phyloP scores from a whole-genome alignment of 2,113 vertebrate genomes.

The Himantopus leucocephalus region DNA sequence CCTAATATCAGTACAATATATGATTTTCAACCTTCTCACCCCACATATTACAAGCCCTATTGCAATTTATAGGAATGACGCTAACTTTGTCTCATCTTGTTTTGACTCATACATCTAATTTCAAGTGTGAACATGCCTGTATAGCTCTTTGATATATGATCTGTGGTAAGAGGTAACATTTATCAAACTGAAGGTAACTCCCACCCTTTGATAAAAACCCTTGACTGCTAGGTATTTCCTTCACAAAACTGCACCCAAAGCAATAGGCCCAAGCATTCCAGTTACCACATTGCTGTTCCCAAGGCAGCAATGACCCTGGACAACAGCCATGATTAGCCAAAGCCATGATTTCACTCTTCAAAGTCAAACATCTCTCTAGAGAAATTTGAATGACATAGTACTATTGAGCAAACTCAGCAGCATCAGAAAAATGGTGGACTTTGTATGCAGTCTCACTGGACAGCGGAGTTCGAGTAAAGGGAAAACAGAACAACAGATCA shows the following conservation, averaged over 20 bases:
- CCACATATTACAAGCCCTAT: neutral
- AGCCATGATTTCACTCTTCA: conserved; percentile 37
- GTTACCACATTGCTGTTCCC: neutral
- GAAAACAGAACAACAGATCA: neutral
- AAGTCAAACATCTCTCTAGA: conserved; percentile 24
- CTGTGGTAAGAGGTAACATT: conserved; percentile 30
- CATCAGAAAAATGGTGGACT: neutral
- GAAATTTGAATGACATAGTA: neutral
- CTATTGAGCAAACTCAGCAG: neutral
- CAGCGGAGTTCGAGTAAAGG: neutral
- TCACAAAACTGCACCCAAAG: conserved; percentile 1
- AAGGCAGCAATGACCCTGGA: conserved; percentile 6
- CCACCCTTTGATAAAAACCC: conserved; percentile 30
- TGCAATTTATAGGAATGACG: conserved; percentile 11
- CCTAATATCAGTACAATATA: neutral
- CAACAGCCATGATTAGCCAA: conserved; percentile 12
- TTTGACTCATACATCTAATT: conserved; percentile 17
- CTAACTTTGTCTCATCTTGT: conserved; percentile 28
- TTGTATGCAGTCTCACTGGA: neutral
- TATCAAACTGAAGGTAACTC: conserved; percentile 39
- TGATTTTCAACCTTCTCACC: conserved; percentile 10
- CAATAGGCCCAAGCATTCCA: neutral
- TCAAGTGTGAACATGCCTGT: conserved; percentile 25
- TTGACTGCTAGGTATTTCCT: conserved; percentile 36
- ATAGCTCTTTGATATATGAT: conserved; percentile 30